Conservation (phyloP, 2,797 vertebrate genomes). For the Epinephelus malabaricus region DNA sequence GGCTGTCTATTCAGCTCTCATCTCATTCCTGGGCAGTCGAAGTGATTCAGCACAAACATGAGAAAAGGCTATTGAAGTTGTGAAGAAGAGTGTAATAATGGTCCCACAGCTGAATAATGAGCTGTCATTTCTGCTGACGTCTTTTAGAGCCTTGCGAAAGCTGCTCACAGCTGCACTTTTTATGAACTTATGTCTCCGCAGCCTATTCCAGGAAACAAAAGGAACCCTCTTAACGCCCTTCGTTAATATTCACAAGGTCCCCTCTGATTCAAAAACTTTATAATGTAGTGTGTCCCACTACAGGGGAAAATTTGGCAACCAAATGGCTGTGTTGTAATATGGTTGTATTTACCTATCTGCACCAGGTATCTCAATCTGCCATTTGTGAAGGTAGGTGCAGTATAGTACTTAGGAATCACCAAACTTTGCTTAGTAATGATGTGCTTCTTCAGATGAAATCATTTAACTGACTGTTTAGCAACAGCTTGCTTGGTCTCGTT, state of each 20-base stretch:
- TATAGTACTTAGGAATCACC: conserved; percentile 2
- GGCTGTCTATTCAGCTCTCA: conserved; percentile 17
- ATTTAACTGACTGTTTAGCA: background rate
- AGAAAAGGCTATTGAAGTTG: conserved; percentile 42
- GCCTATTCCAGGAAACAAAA: conserved; percentile 37
- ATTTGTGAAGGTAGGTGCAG: conserved; percentile 11
- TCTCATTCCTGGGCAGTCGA: conserved; percentile 21
- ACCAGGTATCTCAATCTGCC: conserved; percentile 17
- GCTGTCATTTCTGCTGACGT: conserved; percentile 58
- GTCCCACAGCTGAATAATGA: conserved; percentile 58
- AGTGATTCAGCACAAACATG: conserved; percentile 55
- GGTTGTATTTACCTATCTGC: conserved; percentile 65
- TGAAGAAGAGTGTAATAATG: conserved; percentile 43
- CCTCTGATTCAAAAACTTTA: conserved; percentile 19
- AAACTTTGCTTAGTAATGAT: background rate
- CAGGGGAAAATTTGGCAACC: conserved; percentile 50
- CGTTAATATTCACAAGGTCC: conserved; percentile 34
- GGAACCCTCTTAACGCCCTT: conserved; percentile 16
- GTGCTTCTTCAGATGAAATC: background rate
- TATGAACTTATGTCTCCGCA: conserved; percentile 23
- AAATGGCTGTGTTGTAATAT: conserved; percentile 65
- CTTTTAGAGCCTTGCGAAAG: conserved; percentile 43
- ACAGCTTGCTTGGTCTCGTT: background rate
- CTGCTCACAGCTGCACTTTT: conserved; percentile 48
- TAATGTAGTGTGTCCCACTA: conserved; percentile 5